Evolutionary conservation across 53 echinoderm and acorn worm genomes (phyloP).

Genomic region (Holothuria leucospilota): DNA sequence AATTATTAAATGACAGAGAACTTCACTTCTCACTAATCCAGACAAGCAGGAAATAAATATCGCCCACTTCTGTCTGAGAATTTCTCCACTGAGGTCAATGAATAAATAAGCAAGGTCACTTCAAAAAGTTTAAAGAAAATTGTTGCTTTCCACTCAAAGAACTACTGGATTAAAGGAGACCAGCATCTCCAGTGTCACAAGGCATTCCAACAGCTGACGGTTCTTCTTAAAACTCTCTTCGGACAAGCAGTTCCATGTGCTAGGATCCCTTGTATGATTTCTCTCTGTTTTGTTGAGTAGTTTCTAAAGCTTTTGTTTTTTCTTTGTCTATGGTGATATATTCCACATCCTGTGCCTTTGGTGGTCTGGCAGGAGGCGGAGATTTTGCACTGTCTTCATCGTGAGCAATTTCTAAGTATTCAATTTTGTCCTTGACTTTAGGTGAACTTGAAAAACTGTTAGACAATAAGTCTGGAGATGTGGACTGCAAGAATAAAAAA

Average conservation of each 20-base stretch:
- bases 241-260: conserved; percentile 33
- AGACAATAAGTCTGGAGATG: conserved; percentile 9
- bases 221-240: conserved; percentile 6
- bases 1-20: no score
- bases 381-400: conserved; percentile 59
- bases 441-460: conserved; percentile 18
- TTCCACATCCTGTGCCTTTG: conserved; percentile 75
- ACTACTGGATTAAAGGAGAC: background rate
- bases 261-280: conserved; percentile 62
- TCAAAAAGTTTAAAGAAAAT: background rate
- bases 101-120: no score
- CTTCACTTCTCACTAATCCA: no score
- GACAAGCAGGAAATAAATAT: no score
- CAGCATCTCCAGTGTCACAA: no score
- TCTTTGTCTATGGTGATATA: conserved; percentile 87
- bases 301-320: conserved; percentile 83
- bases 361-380: conserved; percentile 65
- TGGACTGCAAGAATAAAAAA: background rate
- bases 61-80: no score
- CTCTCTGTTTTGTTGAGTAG: conserved; percentile 72
- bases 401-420: conserved; percentile 88
- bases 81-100: no score
- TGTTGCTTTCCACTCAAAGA: background rate
- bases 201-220: background rate
- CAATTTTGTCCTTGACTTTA: conserved; percentile 55